Evolutionary conservation across 2,888 invertebrate species (phyloP).

Genomic region (Globia sparganii): DNA sequence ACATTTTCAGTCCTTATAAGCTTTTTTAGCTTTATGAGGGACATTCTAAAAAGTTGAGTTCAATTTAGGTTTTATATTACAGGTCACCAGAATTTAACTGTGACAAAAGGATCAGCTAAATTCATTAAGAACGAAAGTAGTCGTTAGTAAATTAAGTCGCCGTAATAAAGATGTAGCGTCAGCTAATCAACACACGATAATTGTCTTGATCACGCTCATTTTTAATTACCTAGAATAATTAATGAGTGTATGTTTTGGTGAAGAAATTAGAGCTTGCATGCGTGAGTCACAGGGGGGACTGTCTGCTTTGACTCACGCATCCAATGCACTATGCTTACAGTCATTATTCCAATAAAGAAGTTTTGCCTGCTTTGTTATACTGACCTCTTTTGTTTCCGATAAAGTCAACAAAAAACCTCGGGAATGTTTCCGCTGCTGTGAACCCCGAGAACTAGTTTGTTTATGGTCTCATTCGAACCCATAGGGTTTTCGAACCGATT

Average conservation of each 20-base stretch:
- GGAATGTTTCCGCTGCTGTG: constrained; percentile 26
- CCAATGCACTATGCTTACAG: constrained; percentile 50
- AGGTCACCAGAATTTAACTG: background rate
- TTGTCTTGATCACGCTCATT: constrained; percentile 48
- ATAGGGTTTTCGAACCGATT: background rate
- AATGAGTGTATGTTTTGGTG: constrained; percentile 62
- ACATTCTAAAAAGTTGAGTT: background rate
- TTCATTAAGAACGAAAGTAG: background rate
- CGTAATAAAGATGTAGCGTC: constrained; percentile 26
- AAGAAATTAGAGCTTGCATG: constrained; percentile 66
- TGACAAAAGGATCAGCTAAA: background rate
- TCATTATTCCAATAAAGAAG: constrained; percentile 61
- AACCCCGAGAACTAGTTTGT: background rate
- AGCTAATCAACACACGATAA: constrained; percentile 35
- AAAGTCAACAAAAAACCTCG: constrained; percentile 37
- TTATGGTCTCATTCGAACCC: background rate
- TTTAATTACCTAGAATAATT: constrained; percentile 60
- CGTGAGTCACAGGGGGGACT: constrained; percentile 57
- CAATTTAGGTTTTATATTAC: background rate
- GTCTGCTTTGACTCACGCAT: constrained; percentile 62
- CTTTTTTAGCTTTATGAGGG: too few relatives aligned
- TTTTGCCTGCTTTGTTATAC: constrained; percentile 54
- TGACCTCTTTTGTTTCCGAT: constrained; percentile 58
- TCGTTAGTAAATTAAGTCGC: constrained; percentile 37
- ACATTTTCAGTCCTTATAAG: background rate